Conservation (phyloP, 2,797 vertebrate species). For the Sebastes flavidus region DNA sequence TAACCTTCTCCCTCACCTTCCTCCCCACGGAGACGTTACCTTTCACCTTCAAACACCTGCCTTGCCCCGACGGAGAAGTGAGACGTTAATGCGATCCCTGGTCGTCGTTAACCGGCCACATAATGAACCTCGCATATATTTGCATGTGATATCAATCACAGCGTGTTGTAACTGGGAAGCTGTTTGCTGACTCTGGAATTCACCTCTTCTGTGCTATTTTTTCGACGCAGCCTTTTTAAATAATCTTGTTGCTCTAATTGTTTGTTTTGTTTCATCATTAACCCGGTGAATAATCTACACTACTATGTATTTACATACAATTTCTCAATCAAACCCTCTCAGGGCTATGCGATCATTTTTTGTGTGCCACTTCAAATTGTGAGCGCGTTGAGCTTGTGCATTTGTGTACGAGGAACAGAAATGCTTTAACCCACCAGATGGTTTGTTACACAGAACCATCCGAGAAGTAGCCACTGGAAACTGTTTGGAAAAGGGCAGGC, state of each 20-base stretch:
- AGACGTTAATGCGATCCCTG: conserved; percentile 8
- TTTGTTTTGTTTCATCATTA: conserved; percentile 42
- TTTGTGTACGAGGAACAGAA: too few species aligned
- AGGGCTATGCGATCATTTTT: too few species aligned
- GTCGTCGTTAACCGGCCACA: conserved; percentile 13
- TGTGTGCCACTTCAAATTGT: too few species aligned
- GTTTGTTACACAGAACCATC: too few species aligned
- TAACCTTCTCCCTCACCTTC: conserved; percentile 55
- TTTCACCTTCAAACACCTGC: conserved; percentile 54
- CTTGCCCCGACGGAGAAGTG: neutral
- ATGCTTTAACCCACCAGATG: too few species aligned
- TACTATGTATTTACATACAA: conserved; percentile 21
- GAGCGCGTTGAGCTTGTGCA: too few species aligned
- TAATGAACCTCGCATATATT: conserved; percentile 22
- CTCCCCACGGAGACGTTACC: conserved; percentile 52
- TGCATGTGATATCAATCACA: conserved; percentile 2
- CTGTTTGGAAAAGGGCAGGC: too few species aligned
- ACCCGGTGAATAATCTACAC: conserved; percentile 10
- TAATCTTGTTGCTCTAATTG: conserved; percentile 9
- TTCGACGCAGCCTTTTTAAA: neutral
- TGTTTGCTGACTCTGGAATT: conserved; percentile 6
- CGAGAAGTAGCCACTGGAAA: too few species aligned
- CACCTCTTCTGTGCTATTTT: neutral
- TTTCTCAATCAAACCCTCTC: conserved; percentile 29
- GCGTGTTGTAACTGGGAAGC: neutral